Conservation (phyloP, 2,797 vertebrate species). For the Sternarchorhynchus goeldii region DNA sequence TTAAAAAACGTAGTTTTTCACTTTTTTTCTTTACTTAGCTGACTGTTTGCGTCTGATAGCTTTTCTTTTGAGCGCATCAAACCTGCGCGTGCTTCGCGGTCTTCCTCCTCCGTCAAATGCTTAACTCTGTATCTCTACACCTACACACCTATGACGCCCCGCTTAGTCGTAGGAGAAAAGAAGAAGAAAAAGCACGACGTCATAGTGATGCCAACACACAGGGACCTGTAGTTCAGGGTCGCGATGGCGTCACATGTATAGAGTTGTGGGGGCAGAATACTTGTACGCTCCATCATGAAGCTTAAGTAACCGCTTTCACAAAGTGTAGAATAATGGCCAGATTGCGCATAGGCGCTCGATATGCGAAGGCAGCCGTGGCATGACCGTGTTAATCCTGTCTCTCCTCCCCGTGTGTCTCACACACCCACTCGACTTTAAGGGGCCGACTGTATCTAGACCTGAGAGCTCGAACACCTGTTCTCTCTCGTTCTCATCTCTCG, state of each 20-base stretch:
- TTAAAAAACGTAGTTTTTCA: too few species aligned
- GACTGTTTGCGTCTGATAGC: too few species aligned
- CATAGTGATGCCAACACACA: slow-evolving; percentile 44
- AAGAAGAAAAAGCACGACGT: slow-evolving; percentile 31
- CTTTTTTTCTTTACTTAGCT: too few species aligned
- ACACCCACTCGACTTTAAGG: slow-evolving; percentile 34
- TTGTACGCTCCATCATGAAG: slow-evolving; percentile 18
- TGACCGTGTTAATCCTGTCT: slow-evolving; percentile 36
- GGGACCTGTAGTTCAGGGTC: slow-evolving; percentile 25
- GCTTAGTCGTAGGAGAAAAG: slow-evolving; percentile 35
- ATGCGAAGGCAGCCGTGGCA: slow-evolving; percentile 32
- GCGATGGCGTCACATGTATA: slow-evolving; percentile 32
- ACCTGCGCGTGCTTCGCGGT: too few species aligned
- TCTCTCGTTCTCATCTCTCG: slow-evolving; percentile 24
- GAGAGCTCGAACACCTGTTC: slow-evolving; percentile 58
- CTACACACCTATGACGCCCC: neutral
- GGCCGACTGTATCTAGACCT: slow-evolving; percentile 44
- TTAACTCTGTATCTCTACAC: too few species aligned
- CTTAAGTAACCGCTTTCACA: slow-evolving; percentile 35
- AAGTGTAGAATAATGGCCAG: slow-evolving; percentile 44
- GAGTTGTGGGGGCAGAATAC: slow-evolving; percentile 20
- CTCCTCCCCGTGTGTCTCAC: slow-evolving; percentile 23
- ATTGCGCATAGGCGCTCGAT: slow-evolving; percentile 35
- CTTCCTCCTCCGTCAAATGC: too few species aligned
- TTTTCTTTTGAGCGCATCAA: too few species aligned